Evolutionary conservation across 2,888 invertebrate genomes (phyloP).

Genomic region (Lycia hirtaria): DNA sequence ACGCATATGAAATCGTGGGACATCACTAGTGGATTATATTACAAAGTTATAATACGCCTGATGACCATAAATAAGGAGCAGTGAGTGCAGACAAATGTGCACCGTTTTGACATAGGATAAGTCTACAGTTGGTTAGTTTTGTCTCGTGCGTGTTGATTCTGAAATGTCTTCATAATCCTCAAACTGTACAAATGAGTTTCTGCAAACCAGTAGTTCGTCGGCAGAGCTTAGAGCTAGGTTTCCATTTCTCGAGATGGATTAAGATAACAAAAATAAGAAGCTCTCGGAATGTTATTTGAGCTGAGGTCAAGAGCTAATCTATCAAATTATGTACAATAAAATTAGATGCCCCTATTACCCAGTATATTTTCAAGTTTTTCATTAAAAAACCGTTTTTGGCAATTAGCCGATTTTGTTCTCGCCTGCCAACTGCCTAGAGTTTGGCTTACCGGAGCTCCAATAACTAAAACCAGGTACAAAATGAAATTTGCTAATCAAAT

Average conservation of each 20-base stretch:
- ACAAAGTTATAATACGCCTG: too few relatives aligned
- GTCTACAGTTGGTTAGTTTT: too few relatives aligned
- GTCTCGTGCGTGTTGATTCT: too few relatives aligned
- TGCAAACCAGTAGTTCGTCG: background rate
- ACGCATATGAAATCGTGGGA: too few relatives aligned
- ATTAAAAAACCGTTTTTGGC: conserved; percentile 22
- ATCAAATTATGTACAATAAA: background rate
- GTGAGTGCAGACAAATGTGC: too few relatives aligned
- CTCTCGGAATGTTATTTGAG: background rate
- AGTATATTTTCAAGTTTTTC: conserved; percentile 15
- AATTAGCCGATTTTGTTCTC: conserved; percentile 22
- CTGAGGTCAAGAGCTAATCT: conserved; percentile 11
- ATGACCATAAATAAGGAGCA: too few relatives aligned
- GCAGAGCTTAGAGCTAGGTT: background rate
- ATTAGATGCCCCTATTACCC: conserved; percentile 5
- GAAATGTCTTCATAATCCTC: conserved; percentile 1
- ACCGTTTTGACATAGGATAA: too few relatives aligned
- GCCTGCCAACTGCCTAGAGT: conserved; percentile 23
- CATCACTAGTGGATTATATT: too few relatives aligned
- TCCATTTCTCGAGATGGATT: background rate
- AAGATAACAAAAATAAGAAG: background rate
- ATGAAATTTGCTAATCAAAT: too few relatives aligned
- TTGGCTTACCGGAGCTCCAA: background rate
- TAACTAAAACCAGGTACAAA: conserved; percentile 4
- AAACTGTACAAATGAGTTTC: conserved; percentile 12